phyloP scores from a whole-genome alignment of 1,140 invertebrate species.

The Coelopa frigida region DNA sequence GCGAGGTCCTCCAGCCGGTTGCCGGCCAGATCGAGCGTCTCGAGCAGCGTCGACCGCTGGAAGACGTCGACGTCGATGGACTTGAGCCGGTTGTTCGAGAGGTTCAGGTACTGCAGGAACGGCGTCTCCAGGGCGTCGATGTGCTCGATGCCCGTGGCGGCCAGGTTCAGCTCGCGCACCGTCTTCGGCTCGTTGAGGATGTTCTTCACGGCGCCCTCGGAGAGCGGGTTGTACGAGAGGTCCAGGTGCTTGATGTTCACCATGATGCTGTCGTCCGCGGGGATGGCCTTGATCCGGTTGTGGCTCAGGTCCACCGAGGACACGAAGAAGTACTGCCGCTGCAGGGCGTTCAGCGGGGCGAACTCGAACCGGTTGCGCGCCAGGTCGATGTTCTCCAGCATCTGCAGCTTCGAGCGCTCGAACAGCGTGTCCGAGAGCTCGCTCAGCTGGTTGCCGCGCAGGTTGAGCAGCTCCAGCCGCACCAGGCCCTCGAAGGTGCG shows the following conservation, averaged over 20 bases:
- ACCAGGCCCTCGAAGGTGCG: conserved; percentile 75
- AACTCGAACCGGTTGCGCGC: conserved; percentile 68
- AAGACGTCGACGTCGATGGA: conserved; percentile 60
- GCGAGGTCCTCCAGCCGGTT: conserved; percentile 61
- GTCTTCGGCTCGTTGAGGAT: conserved; percentile 84
- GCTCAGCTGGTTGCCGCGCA: conserved; percentile 64
- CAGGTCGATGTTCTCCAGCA: conserved; percentile 74
- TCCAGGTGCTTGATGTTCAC: conserved; percentile 82
- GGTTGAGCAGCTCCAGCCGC: conserved; percentile 64
- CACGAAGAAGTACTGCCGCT: conserved; percentile 75
- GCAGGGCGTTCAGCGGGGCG: conserved; percentile 68
- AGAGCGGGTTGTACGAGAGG: conserved; percentile 77
- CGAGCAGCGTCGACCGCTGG: conserved; percentile 68
- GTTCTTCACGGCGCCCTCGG: conserved; percentile 61
- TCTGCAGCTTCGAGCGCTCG: conserved; percentile 66
- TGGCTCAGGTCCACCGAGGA: conserved; percentile 69
- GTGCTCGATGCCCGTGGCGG: conserved; percentile 63
- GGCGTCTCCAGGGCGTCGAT: conserved; percentile 74
- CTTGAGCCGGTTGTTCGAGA: conserved; percentile 69
- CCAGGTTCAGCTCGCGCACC: conserved; percentile 70
- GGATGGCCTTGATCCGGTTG: conserved; percentile 70
- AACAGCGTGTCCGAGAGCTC: conserved; percentile 79
- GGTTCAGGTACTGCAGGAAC: conserved; percentile 72
- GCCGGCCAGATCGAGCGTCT: conserved; percentile 67
- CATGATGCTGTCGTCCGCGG: conserved; percentile 74